These are phyloP conservation scores for Spodoptera exigua DNA, from an alignment of 2,888 invertebrate species.

Conservation along the genomic window DNA sequence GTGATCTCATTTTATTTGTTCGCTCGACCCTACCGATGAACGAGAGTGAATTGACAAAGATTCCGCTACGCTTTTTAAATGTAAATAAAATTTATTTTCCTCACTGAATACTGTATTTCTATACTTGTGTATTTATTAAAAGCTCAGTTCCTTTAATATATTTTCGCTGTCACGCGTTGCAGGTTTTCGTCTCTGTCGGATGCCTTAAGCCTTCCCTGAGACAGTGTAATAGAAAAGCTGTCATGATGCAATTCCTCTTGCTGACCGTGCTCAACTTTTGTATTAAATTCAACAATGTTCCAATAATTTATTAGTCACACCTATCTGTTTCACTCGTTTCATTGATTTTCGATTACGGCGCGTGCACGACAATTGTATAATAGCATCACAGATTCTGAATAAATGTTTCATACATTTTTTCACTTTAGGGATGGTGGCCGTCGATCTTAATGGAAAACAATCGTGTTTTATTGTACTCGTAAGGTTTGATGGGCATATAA, in stretches of 20 bases:
- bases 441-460: constrained; percentile 87
- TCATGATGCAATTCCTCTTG: constrained; percentile 32
- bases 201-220: constrained; percentile 30
- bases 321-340: constrained; percentile 27
- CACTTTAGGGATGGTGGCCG: constrained; percentile 57
- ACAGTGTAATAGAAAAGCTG: constrained; percentile 35
- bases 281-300: constrained; percentile 27
- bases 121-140: constrained; percentile 34
- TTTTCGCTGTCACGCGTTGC: constrained; percentile 40
- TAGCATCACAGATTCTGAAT: constrained; percentile 47
- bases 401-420: constrained; percentile 56
- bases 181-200: constrained; percentile 41
- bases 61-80: constrained; percentile 65
- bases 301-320: constrained; percentile 29
- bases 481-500: constrained; percentile 87
- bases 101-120: constrained; percentile 54
- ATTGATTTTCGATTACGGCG: constrained; percentile 48
- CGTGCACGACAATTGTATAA: constrained; percentile 45
- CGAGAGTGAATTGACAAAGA: constrained; percentile 69
- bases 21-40: constrained; percentile 65
- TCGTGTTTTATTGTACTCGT: constrained; percentile 88
- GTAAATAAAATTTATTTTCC: constrained; percentile 69
- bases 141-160: constrained; percentile 46
- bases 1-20: constrained; percentile 74
- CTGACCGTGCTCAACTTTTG: constrained; percentile 12